Evolutionary conservation across 2,797 vertebrate genomes (phyloP).

Genomic region (Eremophila alpestris): DNA sequence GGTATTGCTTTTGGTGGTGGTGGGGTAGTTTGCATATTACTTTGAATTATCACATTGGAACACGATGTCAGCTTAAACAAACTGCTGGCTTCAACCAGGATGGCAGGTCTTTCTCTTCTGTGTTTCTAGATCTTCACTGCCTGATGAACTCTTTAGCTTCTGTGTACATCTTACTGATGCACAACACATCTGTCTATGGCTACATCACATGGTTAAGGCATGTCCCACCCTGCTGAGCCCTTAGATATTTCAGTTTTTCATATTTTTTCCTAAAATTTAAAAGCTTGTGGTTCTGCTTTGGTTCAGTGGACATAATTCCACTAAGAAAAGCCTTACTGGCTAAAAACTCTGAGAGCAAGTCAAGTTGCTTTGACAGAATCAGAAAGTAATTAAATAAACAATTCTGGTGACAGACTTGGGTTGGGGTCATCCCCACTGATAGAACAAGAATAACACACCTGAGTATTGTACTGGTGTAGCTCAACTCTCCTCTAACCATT

Average conservation of each 20-base stretch:
- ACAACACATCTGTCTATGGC: neutral
- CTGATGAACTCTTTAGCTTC: neutral
- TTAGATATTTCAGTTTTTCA: neutral
- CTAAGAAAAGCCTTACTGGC: neutral
- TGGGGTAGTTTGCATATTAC: neutral
- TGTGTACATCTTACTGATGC: fast-evolving
- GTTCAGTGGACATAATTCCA: neutral
- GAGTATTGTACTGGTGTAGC: fast-evolving
- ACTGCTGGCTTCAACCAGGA: neutral
- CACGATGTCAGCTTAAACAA: neutral
- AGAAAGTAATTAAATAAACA: neutral
- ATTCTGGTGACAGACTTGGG: neutral
- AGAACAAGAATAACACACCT: neutral
- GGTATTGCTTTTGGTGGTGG: neutral
- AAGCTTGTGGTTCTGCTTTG: neutral
- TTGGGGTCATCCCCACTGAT: neutral
- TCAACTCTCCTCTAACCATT: neutral
- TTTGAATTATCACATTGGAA: neutral
- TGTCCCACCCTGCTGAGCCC: neutral
- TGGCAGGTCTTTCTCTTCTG: neutral
- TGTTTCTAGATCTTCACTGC: neutral
- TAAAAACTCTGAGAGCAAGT: neutral
- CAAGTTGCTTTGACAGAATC: neutral
- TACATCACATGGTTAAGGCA: neutral
- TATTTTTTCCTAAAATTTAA: neutral